Percentiles rank a stretch among this genome's conserved stretches.
phyloP scores from a whole-genome alignment of 2,797 vertebrate genomes.

The Hybognathus amarus region DNA sequence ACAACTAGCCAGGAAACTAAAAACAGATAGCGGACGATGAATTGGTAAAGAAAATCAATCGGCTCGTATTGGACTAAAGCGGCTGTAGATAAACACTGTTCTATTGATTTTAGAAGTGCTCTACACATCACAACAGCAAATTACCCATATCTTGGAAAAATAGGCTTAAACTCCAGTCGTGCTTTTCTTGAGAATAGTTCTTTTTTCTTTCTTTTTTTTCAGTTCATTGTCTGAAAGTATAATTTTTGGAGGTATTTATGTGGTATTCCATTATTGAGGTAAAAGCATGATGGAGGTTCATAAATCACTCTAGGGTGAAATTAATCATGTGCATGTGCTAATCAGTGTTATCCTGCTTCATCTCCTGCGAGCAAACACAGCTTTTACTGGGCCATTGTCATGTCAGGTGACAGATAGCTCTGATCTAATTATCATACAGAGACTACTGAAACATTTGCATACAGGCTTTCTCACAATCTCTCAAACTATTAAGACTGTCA shows the following conservation, averaged over 20 bases:
- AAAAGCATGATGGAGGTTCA: constrained; percentile 40
- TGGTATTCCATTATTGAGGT: constrained; percentile 46
- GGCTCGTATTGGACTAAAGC: constrained; percentile 19
- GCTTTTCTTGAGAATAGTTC: constrained; percentile 9
- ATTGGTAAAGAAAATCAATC: constrained; percentile 37
- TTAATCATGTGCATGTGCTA: constrained; percentile 56
- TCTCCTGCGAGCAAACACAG: constrained; percentile 59
- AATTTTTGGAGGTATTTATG: constrained; percentile 37
- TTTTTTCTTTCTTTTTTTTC: background rate
- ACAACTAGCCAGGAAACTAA: constrained; percentile 28
- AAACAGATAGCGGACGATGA: constrained; percentile 8
- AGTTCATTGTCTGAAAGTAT: constrained; percentile 28
- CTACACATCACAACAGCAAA: constrained; percentile 37
- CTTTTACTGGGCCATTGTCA: constrained; percentile 65
- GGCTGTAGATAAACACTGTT: constrained; percentile 38
- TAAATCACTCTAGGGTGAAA: constrained; percentile 58
- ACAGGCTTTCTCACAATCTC: constrained; percentile 48
- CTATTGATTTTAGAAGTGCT: constrained; percentile 45
- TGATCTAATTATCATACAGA: constrained; percentile 70
- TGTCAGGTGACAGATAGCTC: constrained; percentile 61
- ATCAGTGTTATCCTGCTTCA: constrained; percentile 57
- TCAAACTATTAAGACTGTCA: constrained; percentile 35
- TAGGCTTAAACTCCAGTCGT: background rate
- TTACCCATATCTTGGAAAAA: constrained; percentile 20
- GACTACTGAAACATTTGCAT: constrained; percentile 66